Conservation (phyloP, 2,888 invertebrate species). For the Dilophus febrilis region DNA sequence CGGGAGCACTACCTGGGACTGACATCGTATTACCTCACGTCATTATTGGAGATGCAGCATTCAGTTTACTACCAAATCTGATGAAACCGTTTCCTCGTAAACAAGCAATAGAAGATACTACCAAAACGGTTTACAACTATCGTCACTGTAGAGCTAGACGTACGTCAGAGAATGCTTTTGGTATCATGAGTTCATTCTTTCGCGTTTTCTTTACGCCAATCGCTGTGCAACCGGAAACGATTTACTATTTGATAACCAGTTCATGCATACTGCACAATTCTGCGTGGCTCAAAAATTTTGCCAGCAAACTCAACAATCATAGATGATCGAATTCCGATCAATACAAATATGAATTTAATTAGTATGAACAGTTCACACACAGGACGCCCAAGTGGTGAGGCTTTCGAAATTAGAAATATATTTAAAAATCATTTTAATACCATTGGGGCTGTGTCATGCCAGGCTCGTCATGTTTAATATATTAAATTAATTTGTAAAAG, state of each 20-base stretch:
- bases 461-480: too few relatives aligned
- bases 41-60: not conserved
- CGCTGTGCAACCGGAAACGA: not conserved
- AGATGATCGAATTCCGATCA: too few relatives aligned
- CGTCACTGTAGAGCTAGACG: not conserved
- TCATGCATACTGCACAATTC: not conserved
- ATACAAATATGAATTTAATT: too few relatives aligned
- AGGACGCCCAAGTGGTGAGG: not conserved
- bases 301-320: too few relatives aligned
- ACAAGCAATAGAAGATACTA: not conserved
- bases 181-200: not conserved
- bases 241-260: not conserved
- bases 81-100: slow-evolving; percentile 1
- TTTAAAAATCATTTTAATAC: not conserved
- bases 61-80: not conserved
- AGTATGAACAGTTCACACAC: too few relatives aligned
- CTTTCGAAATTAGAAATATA: too few relatives aligned
- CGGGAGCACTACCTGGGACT: not conserved
- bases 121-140: not conserved
- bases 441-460: not conserved
- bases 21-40: not conserved
- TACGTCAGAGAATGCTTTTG: not conserved
- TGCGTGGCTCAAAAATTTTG: not conserved
- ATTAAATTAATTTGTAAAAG: too few relatives aligned
- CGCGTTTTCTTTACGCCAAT: not conserved